phyloP scores from a whole-genome alignment of 2,113 vertebrate genomes.

The Onychostruthus taczanowskii region DNA sequence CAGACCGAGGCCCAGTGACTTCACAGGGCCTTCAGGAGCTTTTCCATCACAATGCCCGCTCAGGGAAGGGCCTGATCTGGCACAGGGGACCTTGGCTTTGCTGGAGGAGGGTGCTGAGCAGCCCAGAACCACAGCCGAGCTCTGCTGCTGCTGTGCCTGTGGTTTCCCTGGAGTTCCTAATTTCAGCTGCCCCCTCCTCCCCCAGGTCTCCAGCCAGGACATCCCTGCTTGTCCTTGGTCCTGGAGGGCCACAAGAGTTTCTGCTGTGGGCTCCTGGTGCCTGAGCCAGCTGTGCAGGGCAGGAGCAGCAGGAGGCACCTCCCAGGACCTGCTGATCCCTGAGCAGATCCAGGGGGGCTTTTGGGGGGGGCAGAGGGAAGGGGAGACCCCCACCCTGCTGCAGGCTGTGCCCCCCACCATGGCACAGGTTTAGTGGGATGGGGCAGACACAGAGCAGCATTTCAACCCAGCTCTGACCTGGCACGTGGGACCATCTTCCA shows the following conservation, averaged over 20 bases:
- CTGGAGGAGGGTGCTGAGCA: neutral
- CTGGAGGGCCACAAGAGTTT: neutral
- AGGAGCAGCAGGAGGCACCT: neutral
- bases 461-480: neutral
- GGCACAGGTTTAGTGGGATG: neutral
- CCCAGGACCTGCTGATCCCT: neutral
- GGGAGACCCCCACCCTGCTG: neutral
- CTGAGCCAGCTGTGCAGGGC: neutral
- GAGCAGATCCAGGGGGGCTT: neutral
- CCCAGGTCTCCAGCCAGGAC: neutral
- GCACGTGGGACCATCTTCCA: neutral
- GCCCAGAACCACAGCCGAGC: fast-evolving
- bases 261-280: neutral
- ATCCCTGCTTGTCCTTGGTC: neutral
- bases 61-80: neutral
- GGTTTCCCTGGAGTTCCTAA: neutral
- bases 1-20: slow-evolving; percentile 29
- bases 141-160: neutral
- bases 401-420: fast-evolving
- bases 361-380: neutral
- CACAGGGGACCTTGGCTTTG: neutral
- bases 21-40: neutral
- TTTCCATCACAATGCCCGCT: neutral
- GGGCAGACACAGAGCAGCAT: neutral
- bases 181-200: neutral